phyloP scores from a whole-genome alignment of 2,797 vertebrate species.

The Miichthys miiuy region DNA sequence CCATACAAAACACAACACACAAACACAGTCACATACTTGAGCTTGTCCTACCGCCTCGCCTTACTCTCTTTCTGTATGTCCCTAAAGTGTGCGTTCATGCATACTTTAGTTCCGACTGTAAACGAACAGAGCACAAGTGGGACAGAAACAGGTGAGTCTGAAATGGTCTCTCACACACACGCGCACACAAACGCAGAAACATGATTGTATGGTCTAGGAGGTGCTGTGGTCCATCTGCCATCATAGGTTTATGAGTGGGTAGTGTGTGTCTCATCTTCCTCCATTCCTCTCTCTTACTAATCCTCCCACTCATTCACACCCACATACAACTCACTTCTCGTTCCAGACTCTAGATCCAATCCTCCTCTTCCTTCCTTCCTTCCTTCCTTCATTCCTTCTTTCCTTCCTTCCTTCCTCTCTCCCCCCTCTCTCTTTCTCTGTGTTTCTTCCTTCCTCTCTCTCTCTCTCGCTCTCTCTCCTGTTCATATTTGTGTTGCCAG shows the following conservation, averaged over 20 bases:
- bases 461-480: background rate
- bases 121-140: constrained; percentile 23
- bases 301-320: constrained; percentile 58
- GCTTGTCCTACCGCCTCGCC: too few relatives aligned
- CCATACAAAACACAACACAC: background rate
- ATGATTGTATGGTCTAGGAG: constrained; percentile 37
- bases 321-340: constrained; percentile 29
- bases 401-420: background rate
- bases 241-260: constrained; percentile 56
- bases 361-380: constrained; percentile 20
- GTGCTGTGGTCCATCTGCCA: constrained; percentile 65
- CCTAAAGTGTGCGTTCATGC: constrained; percentile 9
- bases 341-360: constrained; percentile 17
- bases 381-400: constrained; percentile 11
- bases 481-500: constrained; percentile 55
- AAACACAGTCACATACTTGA: background rate
- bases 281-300: constrained; percentile 46
- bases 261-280: constrained; percentile 43
- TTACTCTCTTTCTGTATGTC: background rate
- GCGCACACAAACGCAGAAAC: constrained; percentile 14
- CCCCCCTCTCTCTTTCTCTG: background rate
- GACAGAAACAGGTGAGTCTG: constrained; percentile 26
- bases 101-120: constrained; percentile 14
- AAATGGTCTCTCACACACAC: constrained; percentile 21
- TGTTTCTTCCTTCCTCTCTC: background rate